Evolutionary conservation across 2,797 vertebrate genomes (phyloP).

Genomic region (Microctenopoma stevenorrisi): DNA sequence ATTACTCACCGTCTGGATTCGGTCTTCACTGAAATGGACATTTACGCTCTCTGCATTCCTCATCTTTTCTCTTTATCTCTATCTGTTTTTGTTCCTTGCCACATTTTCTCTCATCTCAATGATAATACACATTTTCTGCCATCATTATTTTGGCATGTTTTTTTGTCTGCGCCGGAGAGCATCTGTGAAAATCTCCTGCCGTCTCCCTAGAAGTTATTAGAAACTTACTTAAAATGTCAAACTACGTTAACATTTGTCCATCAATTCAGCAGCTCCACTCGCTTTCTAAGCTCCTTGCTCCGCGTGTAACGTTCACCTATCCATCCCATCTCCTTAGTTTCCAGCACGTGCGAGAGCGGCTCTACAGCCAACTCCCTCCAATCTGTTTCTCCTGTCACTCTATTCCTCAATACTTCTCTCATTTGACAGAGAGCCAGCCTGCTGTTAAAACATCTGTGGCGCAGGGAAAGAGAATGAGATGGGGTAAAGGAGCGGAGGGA

Average conservation of each 20-base stretch:
- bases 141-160: constrained; percentile 21
- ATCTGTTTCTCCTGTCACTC: constrained; percentile 65
- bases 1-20: constrained; percentile 55
- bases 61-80: constrained; percentile 17
- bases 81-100: background rate
- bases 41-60: constrained; percentile 36
- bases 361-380: constrained; percentile 45
- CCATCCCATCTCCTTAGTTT: constrained; percentile 18
- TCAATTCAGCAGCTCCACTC: constrained; percentile 18
- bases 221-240: constrained; percentile 13
- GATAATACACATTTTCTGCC: background rate
- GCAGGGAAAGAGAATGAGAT: constrained; percentile 3
- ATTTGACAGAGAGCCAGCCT: constrained; percentile 69
- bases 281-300: constrained; percentile 15
- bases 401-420: constrained; percentile 29
- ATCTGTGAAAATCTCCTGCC: constrained; percentile 23
- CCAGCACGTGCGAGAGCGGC: constrained; percentile 22
- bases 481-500: constrained; percentile 4
- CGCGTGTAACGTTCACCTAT: constrained; percentile 4
- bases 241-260: constrained; percentile 21
- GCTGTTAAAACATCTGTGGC: constrained; percentile 76
- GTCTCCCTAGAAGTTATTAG: constrained; percentile 14
- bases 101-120: constrained; percentile 14
- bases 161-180: constrained; percentile 9
- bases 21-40: constrained; percentile 46